phyloP scores from a whole-genome alignment of 2,113 vertebrate genomes.

The Cacatua alba region DNA sequence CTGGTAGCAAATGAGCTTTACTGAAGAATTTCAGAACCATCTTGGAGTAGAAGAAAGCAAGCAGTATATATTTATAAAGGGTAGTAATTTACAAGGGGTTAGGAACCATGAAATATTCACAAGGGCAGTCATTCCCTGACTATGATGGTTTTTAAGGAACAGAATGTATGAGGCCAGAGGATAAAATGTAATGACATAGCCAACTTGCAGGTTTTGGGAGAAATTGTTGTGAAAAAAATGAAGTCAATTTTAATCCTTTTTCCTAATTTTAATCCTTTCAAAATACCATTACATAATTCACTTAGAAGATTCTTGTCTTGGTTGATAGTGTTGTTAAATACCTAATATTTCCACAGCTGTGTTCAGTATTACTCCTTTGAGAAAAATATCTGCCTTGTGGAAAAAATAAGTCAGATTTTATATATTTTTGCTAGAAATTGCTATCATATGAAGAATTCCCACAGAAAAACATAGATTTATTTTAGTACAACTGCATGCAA shows the following conservation, averaged over 20 bases:
- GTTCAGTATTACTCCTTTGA: slow-evolving; percentile 65
- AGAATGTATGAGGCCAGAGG: background rate
- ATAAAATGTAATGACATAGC: background rate
- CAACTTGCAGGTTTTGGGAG: background rate
- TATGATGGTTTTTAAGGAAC: background rate
- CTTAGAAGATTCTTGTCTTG: slow-evolving; percentile 20
- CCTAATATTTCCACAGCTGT: slow-evolving; percentile 67
- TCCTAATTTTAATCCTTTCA: slow-evolving; percentile 32
- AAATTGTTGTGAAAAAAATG: background rate
- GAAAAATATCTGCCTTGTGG: slow-evolving; percentile 49
- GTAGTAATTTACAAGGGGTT: background rate
- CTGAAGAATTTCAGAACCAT: background rate
- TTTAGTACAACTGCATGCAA: background rate
- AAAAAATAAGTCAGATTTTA: slow-evolving; percentile 60
- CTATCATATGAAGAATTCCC: slow-evolving; percentile 18
- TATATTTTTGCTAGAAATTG: slow-evolving; percentile 13
- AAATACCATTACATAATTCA: slow-evolving; percentile 41
- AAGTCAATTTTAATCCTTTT: slow-evolving; percentile 20
- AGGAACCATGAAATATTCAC: background rate
- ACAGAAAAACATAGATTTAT: background rate
- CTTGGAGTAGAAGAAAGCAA: background rate
- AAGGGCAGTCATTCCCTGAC: background rate
- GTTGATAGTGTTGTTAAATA: slow-evolving; percentile 43
- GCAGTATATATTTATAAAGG: background rate
- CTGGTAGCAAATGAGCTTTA: background rate